phyloP scores from a whole-genome alignment of 92 coral and sea anemone genomes.

The Desmophyllum pertusum region DNA sequence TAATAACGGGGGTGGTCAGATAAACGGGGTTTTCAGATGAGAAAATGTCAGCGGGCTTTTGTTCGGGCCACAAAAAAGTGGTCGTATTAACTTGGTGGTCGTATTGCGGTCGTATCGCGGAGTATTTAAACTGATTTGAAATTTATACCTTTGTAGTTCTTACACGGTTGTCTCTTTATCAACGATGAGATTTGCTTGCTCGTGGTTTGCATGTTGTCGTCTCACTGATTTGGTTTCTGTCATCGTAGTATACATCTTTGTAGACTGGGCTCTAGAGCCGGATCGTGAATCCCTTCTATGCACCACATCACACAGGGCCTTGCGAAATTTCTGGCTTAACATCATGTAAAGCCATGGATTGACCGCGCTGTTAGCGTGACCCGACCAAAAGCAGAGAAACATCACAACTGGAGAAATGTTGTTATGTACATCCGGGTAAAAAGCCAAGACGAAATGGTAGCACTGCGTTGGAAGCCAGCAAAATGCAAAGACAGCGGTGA shows the following conservation, averaged over 20 bases:
- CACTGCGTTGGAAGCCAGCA: constrained; percentile 78
- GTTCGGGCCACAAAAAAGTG: no score
- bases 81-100: no score
- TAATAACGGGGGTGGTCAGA: no score
- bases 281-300: neutral
- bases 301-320: neutral
- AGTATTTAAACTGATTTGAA: no score
- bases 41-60: no score
- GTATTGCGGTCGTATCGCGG: no score
- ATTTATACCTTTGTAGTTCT: no score
- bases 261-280: neutral
- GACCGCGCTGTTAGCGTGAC: constrained; percentile 79
- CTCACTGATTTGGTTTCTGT: neutral
- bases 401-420: constrained; percentile 34
- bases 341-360: constrained; percentile 76
- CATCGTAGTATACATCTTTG: neutral
- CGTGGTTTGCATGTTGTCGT: neutral
- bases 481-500: constrained; percentile 74
- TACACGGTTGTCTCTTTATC: neutral
- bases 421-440: constrained; percentile 17
- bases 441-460: constrained; percentile 62
- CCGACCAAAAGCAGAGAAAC: constrained; percentile 59
- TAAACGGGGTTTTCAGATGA: no score
- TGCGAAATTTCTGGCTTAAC: constrained; percentile 67
- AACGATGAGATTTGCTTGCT: no score